Conservation (phyloP, 2,113 vertebrate genomes). For the Potamarius usumacintae region DNA sequence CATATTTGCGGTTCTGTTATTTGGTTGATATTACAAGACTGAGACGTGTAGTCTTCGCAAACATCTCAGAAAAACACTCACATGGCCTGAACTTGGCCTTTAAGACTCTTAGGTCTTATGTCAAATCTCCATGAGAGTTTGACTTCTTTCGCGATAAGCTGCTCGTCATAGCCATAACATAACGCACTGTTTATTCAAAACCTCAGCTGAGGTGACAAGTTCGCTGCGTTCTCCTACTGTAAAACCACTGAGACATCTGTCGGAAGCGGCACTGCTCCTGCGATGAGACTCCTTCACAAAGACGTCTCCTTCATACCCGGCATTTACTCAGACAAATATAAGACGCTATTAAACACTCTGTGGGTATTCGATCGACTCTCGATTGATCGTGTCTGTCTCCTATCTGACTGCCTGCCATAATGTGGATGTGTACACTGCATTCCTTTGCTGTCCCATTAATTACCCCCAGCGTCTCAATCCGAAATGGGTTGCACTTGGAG, state of each 20-base stretch:
- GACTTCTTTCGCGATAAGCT: background rate
- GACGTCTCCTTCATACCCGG: conserved; percentile 29
- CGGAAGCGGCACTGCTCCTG: background rate
- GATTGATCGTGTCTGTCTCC: conserved; percentile 51
- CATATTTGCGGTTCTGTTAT: background rate
- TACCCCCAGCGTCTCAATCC: conserved; percentile 58
- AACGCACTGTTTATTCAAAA: background rate
- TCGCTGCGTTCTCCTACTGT: background rate
- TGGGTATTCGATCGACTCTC: conserved; percentile 48
- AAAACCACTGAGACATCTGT: background rate
- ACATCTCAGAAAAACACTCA: background rate
- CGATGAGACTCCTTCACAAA: background rate
- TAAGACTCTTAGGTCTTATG: background rate
- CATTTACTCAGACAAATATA: conserved; percentile 43
- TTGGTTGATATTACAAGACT: background rate
- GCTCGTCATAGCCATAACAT: background rate
- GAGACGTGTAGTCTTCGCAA: background rate
- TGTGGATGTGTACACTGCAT: conserved; percentile 51
- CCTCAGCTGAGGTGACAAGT: background rate
- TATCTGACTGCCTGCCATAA: conserved; percentile 58
- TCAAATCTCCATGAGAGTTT: background rate
- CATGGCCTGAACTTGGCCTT: background rate
- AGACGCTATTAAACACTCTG: conserved; percentile 50
- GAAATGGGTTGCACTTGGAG: conserved; percentile 63
- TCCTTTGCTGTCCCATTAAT: conserved; percentile 58